Evolutionary conservation across 2,113 vertebrate genomes (phyloP).

Genomic region (Tapirus terrestris): DNA sequence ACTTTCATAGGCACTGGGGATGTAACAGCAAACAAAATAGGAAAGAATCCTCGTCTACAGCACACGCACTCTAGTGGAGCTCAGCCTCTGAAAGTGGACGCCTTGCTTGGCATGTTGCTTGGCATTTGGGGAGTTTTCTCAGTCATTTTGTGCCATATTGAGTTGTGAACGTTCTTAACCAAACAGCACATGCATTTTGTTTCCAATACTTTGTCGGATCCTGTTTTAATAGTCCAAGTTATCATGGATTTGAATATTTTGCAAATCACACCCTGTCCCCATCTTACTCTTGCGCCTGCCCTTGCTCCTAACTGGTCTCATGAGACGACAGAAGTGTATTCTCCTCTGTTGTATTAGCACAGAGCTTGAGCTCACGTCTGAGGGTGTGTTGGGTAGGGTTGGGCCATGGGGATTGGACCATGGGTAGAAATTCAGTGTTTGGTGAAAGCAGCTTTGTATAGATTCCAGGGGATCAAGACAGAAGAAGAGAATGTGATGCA

Average conservation of each 20-base stretch:
- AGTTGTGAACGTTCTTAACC: background rate
- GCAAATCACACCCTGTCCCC: background rate
- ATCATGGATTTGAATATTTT: background rate
- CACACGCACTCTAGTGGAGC: accelerated
- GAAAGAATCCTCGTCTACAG: background rate
- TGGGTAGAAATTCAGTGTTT: background rate
- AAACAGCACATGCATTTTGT: background rate
- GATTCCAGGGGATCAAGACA: background rate
- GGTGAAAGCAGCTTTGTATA: background rate
- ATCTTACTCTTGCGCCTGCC: background rate
- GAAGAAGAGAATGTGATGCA: background rate
- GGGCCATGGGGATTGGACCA: accelerated
- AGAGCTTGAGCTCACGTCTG: background rate
- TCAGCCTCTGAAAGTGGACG: background rate
- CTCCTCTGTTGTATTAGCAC: too few relatives aligned
- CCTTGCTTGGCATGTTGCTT: background rate
- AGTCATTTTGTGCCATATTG: background rate
- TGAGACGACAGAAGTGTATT: background rate
- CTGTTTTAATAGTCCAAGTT: background rate
- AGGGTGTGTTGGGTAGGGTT: background rate
- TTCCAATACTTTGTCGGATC: background rate
- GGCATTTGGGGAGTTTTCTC: background rate
- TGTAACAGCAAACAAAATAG: background rate
- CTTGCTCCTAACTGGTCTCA: background rate
- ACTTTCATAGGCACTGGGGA: background rate